A percentile compares a stretch with the other conserved stretches of the same genome.
Evolutionary conservation across 1,140 invertebrate species (phyloP).

Genomic region (Hyles euphorbiae): DNA sequence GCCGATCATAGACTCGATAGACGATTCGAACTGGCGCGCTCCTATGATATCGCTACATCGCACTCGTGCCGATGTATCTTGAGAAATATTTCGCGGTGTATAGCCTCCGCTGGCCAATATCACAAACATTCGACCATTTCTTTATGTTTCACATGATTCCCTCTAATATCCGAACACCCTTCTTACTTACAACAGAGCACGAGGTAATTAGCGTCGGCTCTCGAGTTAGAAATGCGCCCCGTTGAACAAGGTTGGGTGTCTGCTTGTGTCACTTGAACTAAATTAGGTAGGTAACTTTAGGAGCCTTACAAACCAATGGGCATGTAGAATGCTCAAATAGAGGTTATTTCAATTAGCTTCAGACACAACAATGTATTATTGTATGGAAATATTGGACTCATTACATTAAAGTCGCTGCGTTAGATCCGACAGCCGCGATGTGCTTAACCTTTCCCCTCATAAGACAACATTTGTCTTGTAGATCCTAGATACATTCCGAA

Average conservation of each 20-base stretch:
- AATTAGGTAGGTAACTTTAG: too few species aligned
- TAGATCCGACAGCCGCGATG: constrained; percentile 31
- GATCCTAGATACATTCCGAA: constrained; percentile 16
- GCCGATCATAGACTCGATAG: constrained; percentile 71
- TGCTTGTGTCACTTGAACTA: too few species aligned
- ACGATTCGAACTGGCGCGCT: constrained; percentile 64
- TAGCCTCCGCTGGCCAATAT: constrained; percentile 45
- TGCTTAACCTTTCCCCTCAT: constrained; percentile 41
- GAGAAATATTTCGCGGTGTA: constrained; percentile 66
- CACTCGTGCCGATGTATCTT: constrained; percentile 68
- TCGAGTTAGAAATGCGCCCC: too few species aligned
- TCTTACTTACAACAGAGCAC: neutral
- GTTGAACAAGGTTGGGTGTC: too few species aligned
- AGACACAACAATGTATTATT: constrained; percentile 54
- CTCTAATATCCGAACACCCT: neutral
- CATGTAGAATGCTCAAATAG: constrained; percentile 13
- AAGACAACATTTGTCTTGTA: constrained; percentile 19
- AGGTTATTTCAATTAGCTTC: constrained; percentile 42
- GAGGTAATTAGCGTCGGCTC: too few species aligned
- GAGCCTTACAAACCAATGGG: too few species aligned
- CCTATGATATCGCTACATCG: constrained; percentile 65
- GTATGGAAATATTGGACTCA: constrained; percentile 57
- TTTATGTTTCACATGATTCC: constrained; percentile 67
- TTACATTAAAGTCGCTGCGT: constrained; percentile 32
- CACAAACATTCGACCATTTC: constrained; percentile 60